Evolutionary conservation across 2,888 invertebrate species (phyloP).

Genomic region (Romanomermis culicivorax): DNA sequence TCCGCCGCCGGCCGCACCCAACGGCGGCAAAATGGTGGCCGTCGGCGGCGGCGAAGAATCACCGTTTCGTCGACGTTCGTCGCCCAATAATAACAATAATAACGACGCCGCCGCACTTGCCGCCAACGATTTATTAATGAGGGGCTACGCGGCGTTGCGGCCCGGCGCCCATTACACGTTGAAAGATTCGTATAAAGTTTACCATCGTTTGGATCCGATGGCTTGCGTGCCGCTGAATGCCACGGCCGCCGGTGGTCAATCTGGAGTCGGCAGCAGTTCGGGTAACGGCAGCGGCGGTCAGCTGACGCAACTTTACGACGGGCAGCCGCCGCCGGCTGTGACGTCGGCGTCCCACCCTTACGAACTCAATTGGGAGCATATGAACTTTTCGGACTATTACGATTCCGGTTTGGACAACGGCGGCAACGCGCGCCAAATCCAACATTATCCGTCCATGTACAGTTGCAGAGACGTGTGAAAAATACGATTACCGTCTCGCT

Average conservation of each 20-base stretch:
- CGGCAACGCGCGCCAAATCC: not conserved
- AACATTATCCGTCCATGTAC: slow-evolving; percentile 8
- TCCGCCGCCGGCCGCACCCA: slow-evolving; percentile 4
- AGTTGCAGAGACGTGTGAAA: too few species aligned
- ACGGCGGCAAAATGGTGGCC: not conserved
- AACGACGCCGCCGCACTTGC: not conserved
- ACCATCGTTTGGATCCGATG: slow-evolving; percentile 3
- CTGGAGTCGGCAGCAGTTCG: not conserved
- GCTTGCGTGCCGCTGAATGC: slow-evolving; percentile 6
- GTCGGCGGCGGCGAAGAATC: not conserved
- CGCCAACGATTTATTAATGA: not conserved
- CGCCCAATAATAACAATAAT: not conserved
- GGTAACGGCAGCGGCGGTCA: not conserved
- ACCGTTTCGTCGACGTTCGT: not conserved
- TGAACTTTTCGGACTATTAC: slow-evolving; percentile 1
- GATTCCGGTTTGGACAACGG: slow-evolving; percentile 4
- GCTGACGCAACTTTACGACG: not conserved
- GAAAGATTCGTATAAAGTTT: not conserved
- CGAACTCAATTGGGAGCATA: slow-evolving; percentile 3
- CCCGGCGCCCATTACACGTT: not conserved
- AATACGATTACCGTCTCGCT: too few species aligned
- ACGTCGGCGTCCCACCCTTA: slow-evolving; percentile 7
- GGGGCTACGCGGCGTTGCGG: not conserved
- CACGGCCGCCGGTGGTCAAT: not conserved
- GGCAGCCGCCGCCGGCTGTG: not conserved